Evolutionary conservation across 2,797 vertebrate genomes (phyloP), one percentile per base, ranked within the genome.

Genomic region (Falco cherrug): DNA sequence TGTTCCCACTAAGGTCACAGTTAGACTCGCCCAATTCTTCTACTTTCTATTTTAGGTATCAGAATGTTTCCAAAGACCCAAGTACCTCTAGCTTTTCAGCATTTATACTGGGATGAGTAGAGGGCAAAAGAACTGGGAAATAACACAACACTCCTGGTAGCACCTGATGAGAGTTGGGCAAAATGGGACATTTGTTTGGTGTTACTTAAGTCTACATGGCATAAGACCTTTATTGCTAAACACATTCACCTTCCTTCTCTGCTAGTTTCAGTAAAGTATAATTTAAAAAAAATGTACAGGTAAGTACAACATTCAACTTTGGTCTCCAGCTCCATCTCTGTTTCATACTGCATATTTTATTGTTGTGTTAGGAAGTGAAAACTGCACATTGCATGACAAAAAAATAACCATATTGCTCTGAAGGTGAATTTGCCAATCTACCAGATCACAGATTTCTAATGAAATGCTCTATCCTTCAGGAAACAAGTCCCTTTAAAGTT

Each of bases 381-480:
- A 90, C 45, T 73, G 61, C 8, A 73, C 75, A 20, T 31, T 65
- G 43, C 28, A 45, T 13, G 33, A 65, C 19, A 39, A 33, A 89
- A 94, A 96, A 83, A 53, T 71, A 83, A 43, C 35, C 54, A 4
- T 31, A 14, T 67, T 93, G 88, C 79, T 93, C 47, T 33, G 50
- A 88, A 87, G 63, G 53, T 84, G 74, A 82, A 78, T 87, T 96
- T 92, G 74, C 75, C 51, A 56, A 68, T 33, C 76, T 73, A 60
- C 60, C 69, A 93, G 59, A 76, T 93, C 85, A 70, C 48, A 70
- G 45, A 63, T 92, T 90, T 74, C 84, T 76, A 35, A 37, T 57
- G 80, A 84, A 94, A 74, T 21, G 51, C 19, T 60, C 64, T 59
- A 11, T 22, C n/a, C 43, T 92, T 80, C 96, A 93, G 92, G 87